phyloP scores from a whole-genome alignment of 2,113 vertebrate species.

The Hystrix cristata region DNA sequence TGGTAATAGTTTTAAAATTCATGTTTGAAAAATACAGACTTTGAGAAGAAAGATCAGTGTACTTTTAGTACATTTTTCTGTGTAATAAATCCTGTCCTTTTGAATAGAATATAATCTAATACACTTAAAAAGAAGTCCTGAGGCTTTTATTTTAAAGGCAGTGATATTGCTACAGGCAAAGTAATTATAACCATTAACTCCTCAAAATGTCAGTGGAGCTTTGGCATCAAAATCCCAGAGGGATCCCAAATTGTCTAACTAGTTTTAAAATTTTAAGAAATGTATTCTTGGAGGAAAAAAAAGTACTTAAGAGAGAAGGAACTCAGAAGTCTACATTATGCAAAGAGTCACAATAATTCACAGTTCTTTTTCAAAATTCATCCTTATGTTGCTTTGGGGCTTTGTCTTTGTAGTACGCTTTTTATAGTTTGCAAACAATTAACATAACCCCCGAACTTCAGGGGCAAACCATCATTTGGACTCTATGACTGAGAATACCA shows the following conservation, averaged over 20 bases:
- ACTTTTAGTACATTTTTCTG: constrained; percentile 66
- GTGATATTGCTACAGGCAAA: constrained; percentile 82
- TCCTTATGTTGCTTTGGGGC: constrained; percentile 59
- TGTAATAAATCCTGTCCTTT: constrained; percentile 84
- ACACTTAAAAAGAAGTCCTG: constrained; percentile 77
- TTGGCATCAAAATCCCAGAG: constrained; percentile 80
- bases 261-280: constrained; percentile 79
- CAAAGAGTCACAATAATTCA: constrained; percentile 79
- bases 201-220: constrained; percentile 81
- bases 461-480: constrained; percentile 35
- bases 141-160: constrained; percentile 85
- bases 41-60: constrained; percentile 80
- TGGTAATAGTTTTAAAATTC: constrained; percentile 72
- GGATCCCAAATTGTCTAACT: constrained; percentile 79
- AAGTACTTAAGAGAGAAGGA: constrained; percentile 74
- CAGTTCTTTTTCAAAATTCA: constrained; percentile 75
- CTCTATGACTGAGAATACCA: constrained; percentile 34
- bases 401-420: constrained; percentile 65
- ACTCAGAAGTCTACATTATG: constrained; percentile 73
- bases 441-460: constrained; percentile 54
- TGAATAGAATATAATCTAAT: constrained; percentile 80
- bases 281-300: constrained; percentile 71
- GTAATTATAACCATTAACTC: constrained; percentile 86
- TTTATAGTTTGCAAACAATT: constrained; percentile 72
- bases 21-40: constrained; percentile 71